A percentile compares a stretch with the other conserved stretches of the same genome.
phyloP scores from a whole-genome alignment of 2,888 invertebrate genomes.

The Smittia sp. region DNA sequence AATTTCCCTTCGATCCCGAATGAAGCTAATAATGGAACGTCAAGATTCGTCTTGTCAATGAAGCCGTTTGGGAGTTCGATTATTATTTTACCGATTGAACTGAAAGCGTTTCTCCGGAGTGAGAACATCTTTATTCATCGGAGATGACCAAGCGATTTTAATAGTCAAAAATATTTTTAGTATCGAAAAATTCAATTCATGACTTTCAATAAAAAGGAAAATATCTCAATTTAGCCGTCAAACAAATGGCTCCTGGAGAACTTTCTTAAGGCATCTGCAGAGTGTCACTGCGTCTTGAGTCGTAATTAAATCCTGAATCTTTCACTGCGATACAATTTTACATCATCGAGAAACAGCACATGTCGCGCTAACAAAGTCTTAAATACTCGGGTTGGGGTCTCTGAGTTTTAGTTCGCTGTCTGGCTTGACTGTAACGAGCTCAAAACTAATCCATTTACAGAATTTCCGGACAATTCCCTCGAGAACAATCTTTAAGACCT shows the following conservation, averaged over 20 bases:
- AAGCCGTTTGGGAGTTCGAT: background rate
- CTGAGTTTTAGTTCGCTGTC: too few relatives aligned
- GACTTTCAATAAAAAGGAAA: conserved; percentile 4
- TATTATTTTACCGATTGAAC: conserved; percentile 8
- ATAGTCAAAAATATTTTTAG: background rate
- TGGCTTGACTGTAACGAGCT: too few relatives aligned
- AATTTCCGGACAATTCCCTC: too few relatives aligned
- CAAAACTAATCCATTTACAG: too few relatives aligned
- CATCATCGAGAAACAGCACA: background rate
- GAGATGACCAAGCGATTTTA: conserved; percentile 35
- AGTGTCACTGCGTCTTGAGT: too few relatives aligned
- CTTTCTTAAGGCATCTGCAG: background rate
- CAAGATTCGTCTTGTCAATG: conserved; percentile 7
- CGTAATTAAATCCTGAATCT: too few relatives aligned
- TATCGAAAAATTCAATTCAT: conserved; percentile 19
- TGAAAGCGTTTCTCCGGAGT: background rate
- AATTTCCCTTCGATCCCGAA: background rate
- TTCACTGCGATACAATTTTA: too few relatives aligned
- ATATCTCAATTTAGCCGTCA: conserved; percentile 35
- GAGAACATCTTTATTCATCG: conserved; percentile 31
- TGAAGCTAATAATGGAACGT: background rate
- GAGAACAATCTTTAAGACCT: too few relatives aligned
- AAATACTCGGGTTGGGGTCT: too few relatives aligned
- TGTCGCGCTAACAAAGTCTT: too few relatives aligned
- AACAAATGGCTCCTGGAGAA: conserved; percentile 31